Evolutionary conservation across 2,113 vertebrate genomes (phyloP).

Genomic region (Chrysochloris asiatica): DNA sequence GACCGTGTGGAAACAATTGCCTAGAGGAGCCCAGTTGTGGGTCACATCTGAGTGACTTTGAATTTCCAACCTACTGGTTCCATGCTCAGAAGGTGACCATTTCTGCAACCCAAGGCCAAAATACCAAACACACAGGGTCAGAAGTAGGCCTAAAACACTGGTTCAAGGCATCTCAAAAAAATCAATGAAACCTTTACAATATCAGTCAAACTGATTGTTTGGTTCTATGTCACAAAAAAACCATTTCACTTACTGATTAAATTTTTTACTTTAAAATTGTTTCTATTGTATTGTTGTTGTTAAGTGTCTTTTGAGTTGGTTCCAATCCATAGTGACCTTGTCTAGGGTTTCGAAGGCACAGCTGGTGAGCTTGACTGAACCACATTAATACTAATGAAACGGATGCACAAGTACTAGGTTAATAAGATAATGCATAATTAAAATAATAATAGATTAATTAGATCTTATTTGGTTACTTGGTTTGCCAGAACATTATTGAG

Average conservation of each 20-base stretch:
- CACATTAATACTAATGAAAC: no score
- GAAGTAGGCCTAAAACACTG: neutral
- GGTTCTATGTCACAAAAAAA: constrained; percentile 7
- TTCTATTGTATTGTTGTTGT: no score
- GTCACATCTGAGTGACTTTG: neutral
- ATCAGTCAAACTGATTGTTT: constrained; percentile 27
- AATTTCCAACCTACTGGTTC: neutral
- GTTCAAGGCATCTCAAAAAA: neutral
- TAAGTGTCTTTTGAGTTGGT: no score
- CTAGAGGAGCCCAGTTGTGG: no score
- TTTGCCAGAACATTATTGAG: constrained; percentile 41
- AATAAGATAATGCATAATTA: neutral
- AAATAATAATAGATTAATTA: constrained; percentile 23
- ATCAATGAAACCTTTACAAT: neutral
- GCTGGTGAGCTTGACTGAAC: no score
- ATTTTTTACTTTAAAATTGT: no score
- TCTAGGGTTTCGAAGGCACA: no score
- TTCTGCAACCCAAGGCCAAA: neutral
- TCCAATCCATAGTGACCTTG: no score
- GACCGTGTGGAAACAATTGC: neutral
- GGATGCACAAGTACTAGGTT: no score
- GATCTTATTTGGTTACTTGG: neutral
- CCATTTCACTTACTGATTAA: no score
- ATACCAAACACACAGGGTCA: neutral
- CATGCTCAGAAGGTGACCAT: neutral